These are phyloP conservation scores for Ricordea florida DNA, from an alignment of 92 coral and sea anemone species.

Conservation along the genomic window DNA sequence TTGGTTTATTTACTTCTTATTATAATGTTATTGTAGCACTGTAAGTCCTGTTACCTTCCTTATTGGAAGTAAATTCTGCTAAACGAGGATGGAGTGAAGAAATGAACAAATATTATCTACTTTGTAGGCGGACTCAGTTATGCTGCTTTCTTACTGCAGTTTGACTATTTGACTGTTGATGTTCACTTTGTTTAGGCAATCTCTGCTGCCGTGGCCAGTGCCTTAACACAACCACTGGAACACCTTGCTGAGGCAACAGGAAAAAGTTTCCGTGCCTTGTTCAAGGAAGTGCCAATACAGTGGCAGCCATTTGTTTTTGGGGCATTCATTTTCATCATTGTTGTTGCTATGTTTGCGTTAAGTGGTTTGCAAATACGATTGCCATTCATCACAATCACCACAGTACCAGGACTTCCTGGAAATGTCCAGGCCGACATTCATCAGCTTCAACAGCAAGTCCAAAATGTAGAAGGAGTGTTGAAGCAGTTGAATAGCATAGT, in stretches of 20 bases:
- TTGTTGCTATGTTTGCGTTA: constrained; percentile 62
- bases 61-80: too few species aligned
- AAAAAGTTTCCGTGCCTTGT: constrained; percentile 87
- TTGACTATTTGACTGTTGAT: neutral
- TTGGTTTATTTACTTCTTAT: too few species aligned
- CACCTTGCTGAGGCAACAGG: constrained; percentile 91
- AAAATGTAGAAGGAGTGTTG: neutral
- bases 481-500: neutral
- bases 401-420: constrained; percentile 31
- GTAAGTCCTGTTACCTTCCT: too few species aligned
- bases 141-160: neutral
- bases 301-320: constrained; percentile 95
- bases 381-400: constrained; percentile 53
- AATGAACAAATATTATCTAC: too few species aligned
- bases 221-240: constrained; percentile 83
- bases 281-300: constrained; percentile 84
- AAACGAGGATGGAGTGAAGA: too few species aligned
- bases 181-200: constrained; percentile 67
- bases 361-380: constrained; percentile 67
- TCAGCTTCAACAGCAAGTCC: constrained; percentile 33
- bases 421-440: constrained; percentile 25
- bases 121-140: too few species aligned
- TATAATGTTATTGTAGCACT: too few species aligned
- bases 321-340: constrained; percentile 48
- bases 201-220: constrained; percentile 79